These are phyloP conservation scores for Allacma fusca DNA, from an alignment of 2,888 invertebrate genomes.

Conservation along the genomic window DNA sequence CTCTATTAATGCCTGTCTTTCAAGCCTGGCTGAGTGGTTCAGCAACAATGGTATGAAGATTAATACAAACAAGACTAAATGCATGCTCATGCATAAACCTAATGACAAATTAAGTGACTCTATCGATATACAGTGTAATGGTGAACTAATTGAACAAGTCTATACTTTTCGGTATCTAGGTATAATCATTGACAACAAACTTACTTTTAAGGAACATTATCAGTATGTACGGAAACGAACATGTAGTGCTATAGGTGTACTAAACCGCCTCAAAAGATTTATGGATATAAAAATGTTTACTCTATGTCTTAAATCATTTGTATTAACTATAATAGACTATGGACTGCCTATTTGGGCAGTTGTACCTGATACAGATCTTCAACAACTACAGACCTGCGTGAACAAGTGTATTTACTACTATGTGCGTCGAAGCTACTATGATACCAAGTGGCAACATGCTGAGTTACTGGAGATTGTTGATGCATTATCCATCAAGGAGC, in stretches of 20 bases:
- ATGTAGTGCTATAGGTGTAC: not conserved
- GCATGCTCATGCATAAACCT: too few relatives aligned
- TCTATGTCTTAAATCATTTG: conserved; percentile 14
- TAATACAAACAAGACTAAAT: too few relatives aligned
- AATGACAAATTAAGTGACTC: too few relatives aligned
- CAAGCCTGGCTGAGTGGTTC: not conserved
- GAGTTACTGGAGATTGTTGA: not conserved
- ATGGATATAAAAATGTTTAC: not conserved
- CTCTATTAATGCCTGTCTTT: not conserved
- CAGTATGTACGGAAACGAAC: not conserved
- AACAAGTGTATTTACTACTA: not conserved
- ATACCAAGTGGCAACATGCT: not conserved
- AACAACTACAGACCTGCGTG: not conserved
- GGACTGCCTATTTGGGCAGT: conserved; percentile 27
- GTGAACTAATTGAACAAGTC: not conserved
- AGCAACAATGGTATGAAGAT: too few relatives aligned
- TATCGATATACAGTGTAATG: not conserved
- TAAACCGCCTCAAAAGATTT: conserved; percentile 3
- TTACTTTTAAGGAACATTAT: conserved; percentile 22
- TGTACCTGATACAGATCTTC: not conserved
- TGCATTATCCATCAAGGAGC: not conserved
- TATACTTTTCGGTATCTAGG: conserved; percentile 26
- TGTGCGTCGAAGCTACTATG: not conserved
- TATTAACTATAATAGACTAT: conserved; percentile 15
- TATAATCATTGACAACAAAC: not conserved